phyloP scores from a whole-genome alignment of 2,797 vertebrate species.

The Pseudopleuronectes americanus region DNA sequence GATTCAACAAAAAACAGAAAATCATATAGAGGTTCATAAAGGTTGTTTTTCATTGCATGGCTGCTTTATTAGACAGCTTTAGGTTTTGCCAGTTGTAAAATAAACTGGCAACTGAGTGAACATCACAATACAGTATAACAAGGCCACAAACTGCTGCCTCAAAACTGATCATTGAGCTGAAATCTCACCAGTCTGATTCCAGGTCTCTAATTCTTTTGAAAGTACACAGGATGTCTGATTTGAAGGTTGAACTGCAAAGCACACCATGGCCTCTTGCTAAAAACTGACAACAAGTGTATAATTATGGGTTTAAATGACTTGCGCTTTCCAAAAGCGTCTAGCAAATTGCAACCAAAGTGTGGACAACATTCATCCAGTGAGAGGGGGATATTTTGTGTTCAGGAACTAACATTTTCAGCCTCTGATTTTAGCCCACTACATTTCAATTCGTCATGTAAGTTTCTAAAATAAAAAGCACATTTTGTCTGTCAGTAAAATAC shows the following conservation, averaged over 20 bases:
- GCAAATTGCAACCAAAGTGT: slow-evolving; percentile 19
- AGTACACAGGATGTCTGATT: neutral
- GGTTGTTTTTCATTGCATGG: neutral
- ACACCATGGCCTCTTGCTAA: neutral
- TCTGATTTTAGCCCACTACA: neutral
- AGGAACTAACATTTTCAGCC: slow-evolving; percentile 31
- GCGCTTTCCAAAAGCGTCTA: slow-evolving; percentile 8
- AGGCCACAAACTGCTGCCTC: neutral
- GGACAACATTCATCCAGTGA: slow-evolving; percentile 1
- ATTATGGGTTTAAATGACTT: slow-evolving; percentile 21
- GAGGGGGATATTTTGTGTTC: slow-evolving; percentile 31
- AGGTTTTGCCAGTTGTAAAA: neutral
- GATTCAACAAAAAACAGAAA: neutral
- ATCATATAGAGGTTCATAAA: neutral
- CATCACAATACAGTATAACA: neutral
- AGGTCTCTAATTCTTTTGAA: neutral
- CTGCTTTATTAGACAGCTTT: neutral
- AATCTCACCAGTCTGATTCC: neutral
- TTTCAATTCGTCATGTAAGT: slow-evolving; percentile 1
- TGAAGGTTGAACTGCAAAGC: neutral
- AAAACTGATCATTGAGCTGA: neutral
- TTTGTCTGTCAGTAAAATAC: neutral
- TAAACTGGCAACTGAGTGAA: neutral
- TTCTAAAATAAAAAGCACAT: neutral
- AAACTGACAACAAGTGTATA: neutral